Evolutionary conservation across 2,113 vertebrate species (phyloP), one percentile per base, ranked within the genome.

Genomic region (Ovis aries): DNA sequence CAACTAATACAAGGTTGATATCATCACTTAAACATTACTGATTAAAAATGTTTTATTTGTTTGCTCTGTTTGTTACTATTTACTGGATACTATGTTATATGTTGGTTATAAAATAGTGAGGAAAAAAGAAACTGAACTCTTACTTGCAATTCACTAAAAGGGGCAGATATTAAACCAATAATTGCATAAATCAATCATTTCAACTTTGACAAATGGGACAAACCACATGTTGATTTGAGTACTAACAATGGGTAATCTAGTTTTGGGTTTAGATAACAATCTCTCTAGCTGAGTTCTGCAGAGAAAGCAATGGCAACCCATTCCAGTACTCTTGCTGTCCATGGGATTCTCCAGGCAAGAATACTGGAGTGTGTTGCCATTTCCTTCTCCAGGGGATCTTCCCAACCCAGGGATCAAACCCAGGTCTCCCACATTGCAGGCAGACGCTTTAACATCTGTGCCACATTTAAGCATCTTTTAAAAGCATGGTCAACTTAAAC

Each of bases 141-240:
- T n/a, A 27, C 33, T 86, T 36, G 23, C 21, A 45, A 23, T 71
- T 88, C 84, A 85, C 2, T 80, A 27, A 2, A 53, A 27, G 5
- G 84, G 17, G 11, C 3, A 59, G 3, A 1, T n/a, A 67, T 67
- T 94, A 48, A 88, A 94, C 43, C 71, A 80, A 31, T 45, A 78
- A 82, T 19, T 71, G 21, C 9, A 21, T 74, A 45, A 90, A 19
- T 40, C 15, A 78, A 92, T 84, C 10, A 57, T 94, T 91, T 96
- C 19, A 89, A 57, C 5, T 36, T 48, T 82, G 23, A 88, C 33
- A 94, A 62, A 93, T 82, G 4, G 0, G 45, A n/a, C 7, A 82
- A 67, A 55, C 45, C 14, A 0, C 15, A n/a, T 25, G 14, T 11
- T 81, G 31, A 57, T 55, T 31, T 59, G 6, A 29, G 52, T 64